These are phyloP conservation scores for Coleophora deauratella DNA, from an alignment of 2,888 invertebrate species.

Conservation along the genomic window DNA sequence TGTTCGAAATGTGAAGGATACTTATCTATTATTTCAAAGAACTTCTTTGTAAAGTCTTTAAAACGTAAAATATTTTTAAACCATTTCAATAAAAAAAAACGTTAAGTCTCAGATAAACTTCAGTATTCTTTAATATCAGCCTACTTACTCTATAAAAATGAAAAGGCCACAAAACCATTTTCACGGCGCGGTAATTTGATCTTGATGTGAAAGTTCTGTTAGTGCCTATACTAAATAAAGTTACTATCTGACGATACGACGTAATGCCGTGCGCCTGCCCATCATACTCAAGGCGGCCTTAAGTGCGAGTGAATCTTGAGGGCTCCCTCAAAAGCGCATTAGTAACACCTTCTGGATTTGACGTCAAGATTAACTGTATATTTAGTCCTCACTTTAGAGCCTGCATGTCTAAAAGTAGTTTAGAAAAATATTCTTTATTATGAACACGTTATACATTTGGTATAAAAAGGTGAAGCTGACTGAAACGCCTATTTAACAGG, in stretches of 20 bases:
- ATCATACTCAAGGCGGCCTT: conserved; percentile 31
- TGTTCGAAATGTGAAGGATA: too few species aligned
- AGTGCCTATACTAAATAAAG: conserved; percentile 1
- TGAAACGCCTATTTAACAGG: too few species aligned
- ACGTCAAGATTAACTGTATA: too few species aligned
- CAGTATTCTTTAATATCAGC: neutral
- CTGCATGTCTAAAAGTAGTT: too few species aligned
- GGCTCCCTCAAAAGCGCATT: conserved; percentile 35
- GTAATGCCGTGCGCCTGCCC: conserved; percentile 31
- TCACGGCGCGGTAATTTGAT: conserved; percentile 13
- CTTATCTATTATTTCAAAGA: too few species aligned
- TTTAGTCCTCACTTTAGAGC: too few species aligned
- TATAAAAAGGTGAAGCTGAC: too few species aligned
- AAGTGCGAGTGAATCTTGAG: conserved; percentile 39
- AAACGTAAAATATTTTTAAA: too few species aligned
- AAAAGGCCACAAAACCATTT: neutral
- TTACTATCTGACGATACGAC: conserved; percentile 7
- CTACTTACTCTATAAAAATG: neutral
- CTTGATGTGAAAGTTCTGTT: conserved; percentile 17
- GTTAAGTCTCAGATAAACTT: conserved; percentile 1
- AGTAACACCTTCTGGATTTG: conserved; percentile 19
- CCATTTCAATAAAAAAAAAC: too few species aligned
- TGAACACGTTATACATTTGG: too few species aligned
- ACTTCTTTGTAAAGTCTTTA: too few species aligned
- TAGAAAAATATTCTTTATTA: too few species aligned